These are phyloP conservation scores for Neodontobutis hainanensis DNA, from an alignment of 2,113 vertebrate species.

Conservation along the genomic window DNA sequence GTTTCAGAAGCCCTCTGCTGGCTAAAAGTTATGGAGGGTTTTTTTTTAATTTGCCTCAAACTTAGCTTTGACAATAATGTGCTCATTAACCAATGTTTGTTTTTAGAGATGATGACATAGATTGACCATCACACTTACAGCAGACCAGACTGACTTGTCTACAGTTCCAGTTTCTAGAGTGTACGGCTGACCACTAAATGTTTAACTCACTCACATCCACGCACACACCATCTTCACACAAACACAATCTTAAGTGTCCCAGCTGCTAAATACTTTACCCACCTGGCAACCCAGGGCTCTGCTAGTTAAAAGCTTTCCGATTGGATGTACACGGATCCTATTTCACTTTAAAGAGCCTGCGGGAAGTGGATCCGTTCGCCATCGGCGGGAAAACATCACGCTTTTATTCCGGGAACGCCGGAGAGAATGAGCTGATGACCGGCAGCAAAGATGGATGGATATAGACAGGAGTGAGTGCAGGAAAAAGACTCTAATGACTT, in stretches of 20 bases:
- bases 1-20: too few species aligned
- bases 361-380: slow-evolving; percentile 77
- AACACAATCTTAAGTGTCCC: slow-evolving; percentile 47
- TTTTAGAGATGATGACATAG: too few species aligned
- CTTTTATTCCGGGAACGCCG: slow-evolving; percentile 80
- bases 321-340: slow-evolving; percentile 66
- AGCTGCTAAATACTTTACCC: slow-evolving; percentile 70
- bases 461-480: slow-evolving; percentile 71
- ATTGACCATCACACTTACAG: background rate
- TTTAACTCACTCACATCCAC: slow-evolving; percentile 53
- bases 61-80: too few species aligned
- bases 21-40: too few species aligned
- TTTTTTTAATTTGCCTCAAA: too few species aligned
- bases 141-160: slow-evolving; percentile 1
- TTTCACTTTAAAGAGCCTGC: slow-evolving; percentile 84
- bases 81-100: too few species aligned
- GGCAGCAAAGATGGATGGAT: slow-evolving; percentile 70
- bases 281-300: slow-evolving; percentile 68
- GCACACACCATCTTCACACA: slow-evolving; percentile 40
- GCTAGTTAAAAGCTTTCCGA: slow-evolving; percentile 80
- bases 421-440: slow-evolving; percentile 72
- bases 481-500: slow-evolving; percentile 79
- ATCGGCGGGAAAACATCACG: slow-evolving; percentile 81
- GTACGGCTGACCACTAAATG: slow-evolving; percentile 53
- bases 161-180: slow-evolving; percentile 14